Conservation (phyloP, 1,140 invertebrate genomes). For the Platyscapa corneri region DNA sequence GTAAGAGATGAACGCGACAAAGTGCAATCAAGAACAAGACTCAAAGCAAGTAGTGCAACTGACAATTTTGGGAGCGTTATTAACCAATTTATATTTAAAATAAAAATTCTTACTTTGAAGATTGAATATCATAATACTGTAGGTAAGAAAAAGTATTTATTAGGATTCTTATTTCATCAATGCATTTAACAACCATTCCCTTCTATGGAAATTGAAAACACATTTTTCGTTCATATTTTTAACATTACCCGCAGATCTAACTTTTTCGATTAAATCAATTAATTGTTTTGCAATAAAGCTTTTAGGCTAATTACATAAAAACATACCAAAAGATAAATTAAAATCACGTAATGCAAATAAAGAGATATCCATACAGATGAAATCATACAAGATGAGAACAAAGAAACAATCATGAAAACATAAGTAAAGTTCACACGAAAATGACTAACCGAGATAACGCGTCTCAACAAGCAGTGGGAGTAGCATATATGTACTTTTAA, state of each 20-base stretch:
- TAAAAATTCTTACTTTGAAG: not conserved
- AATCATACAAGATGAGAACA: slow-evolving; percentile 45
- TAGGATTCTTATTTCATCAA: slow-evolving; percentile 19
- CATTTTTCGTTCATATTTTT: slow-evolving; percentile 1
- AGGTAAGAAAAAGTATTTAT: not conserved
- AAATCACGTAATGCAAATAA: slow-evolving; percentile 46
- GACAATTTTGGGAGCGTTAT: slow-evolving; percentile 47
- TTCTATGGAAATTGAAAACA: too few relatives aligned
- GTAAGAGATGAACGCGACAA: slow-evolving; percentile 34
- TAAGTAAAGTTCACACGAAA: slow-evolving; percentile 40
- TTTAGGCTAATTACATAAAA: not conserved
- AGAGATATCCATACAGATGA: slow-evolving; percentile 46
- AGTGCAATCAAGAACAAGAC: slow-evolving; percentile 45
- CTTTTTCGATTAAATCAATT: not conserved
- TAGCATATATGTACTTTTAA: slow-evolving; percentile 60
- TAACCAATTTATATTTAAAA: slow-evolving; percentile 19
- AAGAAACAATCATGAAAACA: slow-evolving; percentile 57
- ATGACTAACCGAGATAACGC: slow-evolving; percentile 47
- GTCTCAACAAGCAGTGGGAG: slow-evolving; percentile 59
- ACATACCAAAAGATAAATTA: slow-evolving; percentile 6
- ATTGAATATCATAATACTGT: not conserved
- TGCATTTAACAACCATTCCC: too few relatives aligned
- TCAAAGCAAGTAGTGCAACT: slow-evolving; percentile 39
- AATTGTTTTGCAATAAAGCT: not conserved
- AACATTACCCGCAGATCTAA: not conserved